Evolutionary conservation across 1,140 invertebrate genomes (phyloP).

Genomic region (Charaxes varanes): DNA sequence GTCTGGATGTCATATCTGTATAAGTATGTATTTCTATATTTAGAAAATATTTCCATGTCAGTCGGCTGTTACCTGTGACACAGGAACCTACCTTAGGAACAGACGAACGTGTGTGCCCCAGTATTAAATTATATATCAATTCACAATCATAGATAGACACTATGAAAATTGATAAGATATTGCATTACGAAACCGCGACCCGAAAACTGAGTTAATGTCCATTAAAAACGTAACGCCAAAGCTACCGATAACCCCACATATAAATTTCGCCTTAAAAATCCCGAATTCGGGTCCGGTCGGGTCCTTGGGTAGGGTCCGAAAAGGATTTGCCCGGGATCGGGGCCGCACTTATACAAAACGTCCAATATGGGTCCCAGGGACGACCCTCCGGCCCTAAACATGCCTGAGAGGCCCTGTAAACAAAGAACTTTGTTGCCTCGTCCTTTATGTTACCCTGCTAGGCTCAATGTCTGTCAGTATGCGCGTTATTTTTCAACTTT

Average conservation of each 20-base stretch:
- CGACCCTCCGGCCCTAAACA: conserved; percentile 51
- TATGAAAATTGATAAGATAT: too few relatives aligned
- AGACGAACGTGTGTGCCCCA: too few relatives aligned
- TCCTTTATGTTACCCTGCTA: conserved; percentile 30
- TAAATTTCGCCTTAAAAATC: conserved; percentile 74
- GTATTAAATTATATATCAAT: too few relatives aligned
- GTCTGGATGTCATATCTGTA: too few relatives aligned
- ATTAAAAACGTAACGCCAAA: conserved; percentile 36
- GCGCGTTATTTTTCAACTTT: too few relatives aligned
- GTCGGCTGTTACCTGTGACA: too few relatives aligned
- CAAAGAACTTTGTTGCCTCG: conserved; percentile 62
- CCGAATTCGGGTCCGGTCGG: conserved; percentile 66
- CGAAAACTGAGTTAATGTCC: conserved; percentile 6
- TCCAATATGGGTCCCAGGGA: conserved; percentile 66
- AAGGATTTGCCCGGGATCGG: conserved; percentile 68
- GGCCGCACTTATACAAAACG: conserved; percentile 72
- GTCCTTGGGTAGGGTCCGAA: conserved; percentile 62
- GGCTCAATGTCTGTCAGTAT: conserved; percentile 12
- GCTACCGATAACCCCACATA: conserved; percentile 41
- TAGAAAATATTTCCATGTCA: too few relatives aligned
- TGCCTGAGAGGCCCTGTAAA: conserved; percentile 57
- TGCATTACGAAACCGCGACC: too few relatives aligned
- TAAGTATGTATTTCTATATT: too few relatives aligned
- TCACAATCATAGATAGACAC: too few relatives aligned
- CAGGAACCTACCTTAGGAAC: too few relatives aligned